These are phyloP conservation scores for Trachurus trachurus DNA, from an alignment of 2,797 vertebrate species.

Conservation along the genomic window DNA sequence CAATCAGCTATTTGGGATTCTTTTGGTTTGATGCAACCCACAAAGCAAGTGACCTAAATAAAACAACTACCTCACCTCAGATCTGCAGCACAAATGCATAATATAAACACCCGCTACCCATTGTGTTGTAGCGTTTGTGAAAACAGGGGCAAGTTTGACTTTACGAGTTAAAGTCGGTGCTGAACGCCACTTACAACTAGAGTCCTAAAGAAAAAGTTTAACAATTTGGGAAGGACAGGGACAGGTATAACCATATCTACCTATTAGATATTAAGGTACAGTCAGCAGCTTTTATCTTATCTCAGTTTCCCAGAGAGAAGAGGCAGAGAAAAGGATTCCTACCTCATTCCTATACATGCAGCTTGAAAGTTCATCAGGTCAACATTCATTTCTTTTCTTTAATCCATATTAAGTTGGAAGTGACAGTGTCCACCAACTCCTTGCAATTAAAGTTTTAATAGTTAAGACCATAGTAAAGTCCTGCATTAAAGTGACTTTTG, in stretches of 20 bases:
- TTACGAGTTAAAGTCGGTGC: too few relatives aligned
- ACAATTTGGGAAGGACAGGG: too few relatives aligned
- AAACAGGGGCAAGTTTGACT: too few relatives aligned
- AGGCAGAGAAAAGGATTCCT: too few relatives aligned
- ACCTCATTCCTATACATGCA: not conserved
- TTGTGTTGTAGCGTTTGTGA: too few relatives aligned
- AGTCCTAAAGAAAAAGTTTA: not conserved
- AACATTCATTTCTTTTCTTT: not conserved
- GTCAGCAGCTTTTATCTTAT: not conserved
- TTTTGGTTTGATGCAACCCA: too few relatives aligned
- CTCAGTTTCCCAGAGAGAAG: not conserved
- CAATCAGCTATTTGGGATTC: too few relatives aligned
- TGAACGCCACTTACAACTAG: too few relatives aligned
- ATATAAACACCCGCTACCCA: too few relatives aligned
- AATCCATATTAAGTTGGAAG: not conserved
- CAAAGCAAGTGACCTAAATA: too few relatives aligned
- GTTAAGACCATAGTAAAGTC: not conserved
- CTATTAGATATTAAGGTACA: not conserved
- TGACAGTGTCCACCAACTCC: not conserved
- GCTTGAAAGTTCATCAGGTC: not conserved
- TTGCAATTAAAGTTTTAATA: not conserved
- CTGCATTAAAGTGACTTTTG: not conserved
- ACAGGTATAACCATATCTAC: not conserved
- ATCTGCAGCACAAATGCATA: too few relatives aligned
- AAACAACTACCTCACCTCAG: too few relatives aligned